These are phyloP conservation scores for Watersipora subatra DNA, from an alignment of 1,140 invertebrate species.

Conservation along the genomic window DNA sequence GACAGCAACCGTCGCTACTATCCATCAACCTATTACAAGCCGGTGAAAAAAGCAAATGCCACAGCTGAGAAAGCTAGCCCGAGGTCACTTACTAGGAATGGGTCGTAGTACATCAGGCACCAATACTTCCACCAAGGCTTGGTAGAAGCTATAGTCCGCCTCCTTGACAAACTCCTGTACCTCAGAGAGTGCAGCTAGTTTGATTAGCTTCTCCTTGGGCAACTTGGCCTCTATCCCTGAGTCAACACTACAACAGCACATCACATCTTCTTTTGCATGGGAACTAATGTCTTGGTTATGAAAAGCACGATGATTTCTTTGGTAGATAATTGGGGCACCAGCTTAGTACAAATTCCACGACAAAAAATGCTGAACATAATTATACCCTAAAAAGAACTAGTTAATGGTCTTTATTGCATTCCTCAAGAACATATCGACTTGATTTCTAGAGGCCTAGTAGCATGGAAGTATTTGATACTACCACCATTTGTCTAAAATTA, in stretches of 20 bases:
- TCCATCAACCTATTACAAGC: too few relatives aligned
- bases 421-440: too few relatives aligned
- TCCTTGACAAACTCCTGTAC: constrained; percentile 58
- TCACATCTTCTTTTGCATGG: neutral
- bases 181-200: constrained; percentile 44
- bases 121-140: constrained; percentile 84
- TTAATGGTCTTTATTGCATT: too few relatives aligned
- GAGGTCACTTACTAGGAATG: constrained; percentile 61
- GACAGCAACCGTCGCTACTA: too few relatives aligned
- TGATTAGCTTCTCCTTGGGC: constrained; percentile 46
- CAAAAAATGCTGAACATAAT: too few relatives aligned
- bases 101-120: constrained; percentile 89
- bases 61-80: too few relatives aligned
- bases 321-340: too few relatives aligned
- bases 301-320: neutral
- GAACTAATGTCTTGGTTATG: neutral
- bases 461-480: too few relatives aligned
- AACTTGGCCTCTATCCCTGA: constrained; percentile 32
- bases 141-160: constrained; percentile 86
- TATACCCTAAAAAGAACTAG: too few relatives aligned
- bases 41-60: constrained; percentile 2
- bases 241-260: constrained; percentile 21
- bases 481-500: too few relatives aligned
- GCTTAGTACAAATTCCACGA: too few relatives aligned
- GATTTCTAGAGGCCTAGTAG: too few relatives aligned